A percentile compares a stretch with the other conserved stretches of the same genome.
Conservation (phyloP, 2,888 invertebrate genomes). For the Clivina fossor region DNA sequence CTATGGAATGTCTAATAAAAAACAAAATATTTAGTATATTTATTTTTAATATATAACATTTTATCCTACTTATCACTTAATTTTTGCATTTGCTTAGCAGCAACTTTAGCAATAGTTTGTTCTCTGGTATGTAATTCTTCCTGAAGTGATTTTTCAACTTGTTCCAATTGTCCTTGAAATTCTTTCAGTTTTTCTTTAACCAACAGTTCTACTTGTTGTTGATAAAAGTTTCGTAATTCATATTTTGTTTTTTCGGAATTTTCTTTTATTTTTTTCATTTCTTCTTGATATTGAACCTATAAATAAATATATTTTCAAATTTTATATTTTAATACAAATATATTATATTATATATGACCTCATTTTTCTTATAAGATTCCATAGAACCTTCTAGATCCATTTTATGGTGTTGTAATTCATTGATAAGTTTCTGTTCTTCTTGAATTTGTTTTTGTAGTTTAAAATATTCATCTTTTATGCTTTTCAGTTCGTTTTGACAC, state of each 20-base stretch:
- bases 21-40: constrained; percentile 14
- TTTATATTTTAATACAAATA: background rate
- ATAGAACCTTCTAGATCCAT: constrained; percentile 46
- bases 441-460: constrained; percentile 41
- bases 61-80: constrained; percentile 65
- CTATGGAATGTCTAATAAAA: constrained; percentile 65
- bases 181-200: constrained; percentile 75
- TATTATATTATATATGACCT: constrained; percentile 43
- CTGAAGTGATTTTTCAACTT: constrained; percentile 66
- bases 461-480: constrained; percentile 45
- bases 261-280: constrained; percentile 52
- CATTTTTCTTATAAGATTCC: constrained; percentile 47
- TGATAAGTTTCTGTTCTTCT: constrained; percentile 42
- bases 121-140: constrained; percentile 66
- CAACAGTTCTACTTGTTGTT: constrained; percentile 77
- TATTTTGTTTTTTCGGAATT: constrained; percentile 65
- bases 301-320: constrained; percentile 35
- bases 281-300: constrained; percentile 54
- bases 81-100: constrained; percentile 70
- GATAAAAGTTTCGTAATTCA: constrained; percentile 74
- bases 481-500: constrained; percentile 50
- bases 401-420: constrained; percentile 48
- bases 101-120: constrained; percentile 66
- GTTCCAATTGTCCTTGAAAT: constrained; percentile 74
- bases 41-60: constrained; percentile 17